Evolutionary conservation across 2,797 vertebrate genomes (phyloP).

Genomic region (Argentina silus): DNA sequence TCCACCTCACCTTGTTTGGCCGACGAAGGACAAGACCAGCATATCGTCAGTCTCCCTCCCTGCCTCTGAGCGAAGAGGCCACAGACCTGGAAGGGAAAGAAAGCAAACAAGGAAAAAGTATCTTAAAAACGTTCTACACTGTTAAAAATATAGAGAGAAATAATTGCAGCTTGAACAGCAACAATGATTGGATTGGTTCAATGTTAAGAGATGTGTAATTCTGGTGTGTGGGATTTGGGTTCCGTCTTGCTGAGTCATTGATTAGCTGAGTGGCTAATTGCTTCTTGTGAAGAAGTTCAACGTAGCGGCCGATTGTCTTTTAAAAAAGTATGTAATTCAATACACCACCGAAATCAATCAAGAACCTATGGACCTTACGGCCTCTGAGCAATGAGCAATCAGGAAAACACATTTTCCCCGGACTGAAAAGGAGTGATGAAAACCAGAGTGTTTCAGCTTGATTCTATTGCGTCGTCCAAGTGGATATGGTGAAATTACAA

Average conservation of each 20-base stretch:
- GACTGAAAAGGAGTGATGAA: no score
- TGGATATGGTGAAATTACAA: no score
- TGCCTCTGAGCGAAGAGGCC: slow-evolving; percentile 93
- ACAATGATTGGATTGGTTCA: no score
- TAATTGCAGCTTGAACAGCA: no score
- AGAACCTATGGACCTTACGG: slow-evolving; percentile 49
- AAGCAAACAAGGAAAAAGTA: not conserved
- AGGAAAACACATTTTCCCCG: not conserved
- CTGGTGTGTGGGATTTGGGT: not conserved
- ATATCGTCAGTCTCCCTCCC: slow-evolving; percentile 93
- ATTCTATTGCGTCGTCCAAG: no score
- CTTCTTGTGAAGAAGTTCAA: slow-evolving; percentile 48
- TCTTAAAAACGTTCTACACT: not conserved
- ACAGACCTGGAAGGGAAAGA: slow-evolving; percentile 81
- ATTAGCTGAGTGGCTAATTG: slow-evolving; percentile 66
- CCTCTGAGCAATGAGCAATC: slow-evolving; percentile 49
- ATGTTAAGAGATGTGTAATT: not conserved
- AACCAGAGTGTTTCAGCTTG: no score
- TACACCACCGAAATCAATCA: slow-evolving; percentile 64
- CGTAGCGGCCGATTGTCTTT: slow-evolving; percentile 47
- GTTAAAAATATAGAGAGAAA: not conserved
- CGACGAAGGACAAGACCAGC: slow-evolving; percentile 95
- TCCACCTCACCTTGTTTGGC: slow-evolving; percentile 90
- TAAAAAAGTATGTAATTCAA: slow-evolving; percentile 45
- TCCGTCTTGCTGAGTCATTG: slow-evolving; percentile 35